phyloP scores from a whole-genome alignment of 2,797 vertebrate genomes.

The Dryobates pubescens region DNA sequence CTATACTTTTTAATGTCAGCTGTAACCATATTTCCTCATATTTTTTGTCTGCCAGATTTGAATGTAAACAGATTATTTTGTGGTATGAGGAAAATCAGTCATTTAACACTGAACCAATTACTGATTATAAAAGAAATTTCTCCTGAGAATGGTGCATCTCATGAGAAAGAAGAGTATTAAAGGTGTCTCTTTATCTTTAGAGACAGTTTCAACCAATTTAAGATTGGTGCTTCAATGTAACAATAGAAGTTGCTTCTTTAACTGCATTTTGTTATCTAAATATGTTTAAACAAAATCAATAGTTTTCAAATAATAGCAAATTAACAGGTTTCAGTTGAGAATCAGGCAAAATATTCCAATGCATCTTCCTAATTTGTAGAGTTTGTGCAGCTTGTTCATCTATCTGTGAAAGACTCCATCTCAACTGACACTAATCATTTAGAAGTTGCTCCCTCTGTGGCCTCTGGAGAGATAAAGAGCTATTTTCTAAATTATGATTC shows the following conservation, averaged over 20 bases:
- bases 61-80: constrained; percentile 1
- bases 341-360: not conserved
- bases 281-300: not conserved
- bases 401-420: not conserved
- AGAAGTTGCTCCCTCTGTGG: not conserved
- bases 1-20: constrained; percentile 23
- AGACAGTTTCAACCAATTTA: not conserved
- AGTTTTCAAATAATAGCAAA: not conserved
- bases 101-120: not conserved
- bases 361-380: not conserved
- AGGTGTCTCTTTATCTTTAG: not conserved
- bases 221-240: not conserved
- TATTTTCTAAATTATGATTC: constrained; percentile 3
- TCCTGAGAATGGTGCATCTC: not conserved
- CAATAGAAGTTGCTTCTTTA: not conserved
- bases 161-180: not conserved
- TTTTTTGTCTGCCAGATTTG: not conserved
- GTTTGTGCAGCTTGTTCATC: not conserved
- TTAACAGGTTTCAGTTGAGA: not conserved
- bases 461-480: not conserved
- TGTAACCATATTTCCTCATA: not conserved
- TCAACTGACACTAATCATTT: not conserved
- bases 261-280: not conserved
- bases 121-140: not conserved
- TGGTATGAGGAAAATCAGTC: not conserved